Conservation (phyloP, 2,888 invertebrate genomes). For the Copidosoma aretas region DNA sequence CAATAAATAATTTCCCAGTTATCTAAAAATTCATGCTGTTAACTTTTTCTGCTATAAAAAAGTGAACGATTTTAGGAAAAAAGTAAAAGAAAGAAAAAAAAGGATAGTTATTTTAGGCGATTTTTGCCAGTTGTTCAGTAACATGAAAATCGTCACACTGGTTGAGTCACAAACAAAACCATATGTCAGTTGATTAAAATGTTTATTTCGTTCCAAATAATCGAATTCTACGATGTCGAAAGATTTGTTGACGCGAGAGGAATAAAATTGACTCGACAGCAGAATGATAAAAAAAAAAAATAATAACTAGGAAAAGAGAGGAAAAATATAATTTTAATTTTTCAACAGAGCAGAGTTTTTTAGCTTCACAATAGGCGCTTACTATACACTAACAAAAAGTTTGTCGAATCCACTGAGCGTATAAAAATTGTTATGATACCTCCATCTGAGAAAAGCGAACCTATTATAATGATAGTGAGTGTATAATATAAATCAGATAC, state of each 20-base stretch:
- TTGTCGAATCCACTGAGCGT: too few species aligned
- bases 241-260: too few species aligned
- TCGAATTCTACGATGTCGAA: too few species aligned
- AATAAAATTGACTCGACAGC: not conserved
- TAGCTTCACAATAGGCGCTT: too few species aligned
- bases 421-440: too few species aligned
- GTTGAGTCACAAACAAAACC: conserved; percentile 29
- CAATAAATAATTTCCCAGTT: not conserved
- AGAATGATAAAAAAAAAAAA: conserved; percentile 14
- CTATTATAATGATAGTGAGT: too few species aligned
- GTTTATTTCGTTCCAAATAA: not conserved
- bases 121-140: not conserved
- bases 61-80: not conserved
- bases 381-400: too few species aligned
- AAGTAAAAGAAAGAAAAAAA: not conserved
- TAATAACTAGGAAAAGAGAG: conserved; percentile 7
- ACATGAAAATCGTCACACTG: conserved; percentile 18
- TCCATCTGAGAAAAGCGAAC: too few species aligned
- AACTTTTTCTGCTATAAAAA: not conserved
- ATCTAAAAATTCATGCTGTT: not conserved
- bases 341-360: too few species aligned
- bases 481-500: too few species aligned
- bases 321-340: conserved; percentile 12
- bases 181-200: not conserved
- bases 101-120: not conserved